phyloP scores from a whole-genome alignment of 37 sponge, comb jelly and placozoan species.

The Cliona cf. orientalis region DNA sequence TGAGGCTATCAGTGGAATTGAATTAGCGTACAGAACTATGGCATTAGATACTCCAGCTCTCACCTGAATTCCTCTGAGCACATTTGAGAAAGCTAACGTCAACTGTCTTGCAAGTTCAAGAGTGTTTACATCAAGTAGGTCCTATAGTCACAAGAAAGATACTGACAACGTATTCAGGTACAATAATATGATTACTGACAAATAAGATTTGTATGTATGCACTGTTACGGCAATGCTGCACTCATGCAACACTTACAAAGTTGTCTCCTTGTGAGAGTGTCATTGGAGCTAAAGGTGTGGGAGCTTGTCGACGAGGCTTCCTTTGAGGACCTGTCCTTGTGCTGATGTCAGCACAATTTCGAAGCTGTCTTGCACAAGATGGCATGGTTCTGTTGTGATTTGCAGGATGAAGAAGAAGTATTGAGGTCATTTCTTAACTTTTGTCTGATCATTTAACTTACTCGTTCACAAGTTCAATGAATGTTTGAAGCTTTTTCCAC shows the following conservation, averaged over 20 bases:
- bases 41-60: no score
- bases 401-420: no score
- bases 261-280: constrained; percentile 19
- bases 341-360: constrained; percentile 38
- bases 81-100: constrained; percentile 24
- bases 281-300: constrained; percentile 55
- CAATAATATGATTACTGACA: background rate
- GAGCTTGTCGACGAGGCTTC: constrained; percentile 44
- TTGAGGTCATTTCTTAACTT: no score
- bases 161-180: background rate
- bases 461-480: constrained; percentile 50
- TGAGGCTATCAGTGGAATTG: constrained; percentile 12
- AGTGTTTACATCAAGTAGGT: constrained; percentile 67
- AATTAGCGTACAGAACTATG: no score
- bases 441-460: constrained; percentile 10
- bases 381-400: constrained; percentile 71
- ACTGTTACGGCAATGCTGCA: background rate
- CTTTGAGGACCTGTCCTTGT: constrained; percentile 37
- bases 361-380: constrained; percentile 58
- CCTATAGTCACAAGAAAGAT: constrained; percentile 15
- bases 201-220: background rate
- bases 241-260: constrained; percentile 39
- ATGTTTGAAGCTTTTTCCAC: constrained; percentile 18
- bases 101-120: constrained; percentile 78
- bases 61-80: constrained; percentile 60